Percentiles rank a stretch among this genome's conserved stretches.
Evolutionary conservation across 2,113 vertebrate species (phyloP).

Genomic region (Neolamprologus variostigma): DNA sequence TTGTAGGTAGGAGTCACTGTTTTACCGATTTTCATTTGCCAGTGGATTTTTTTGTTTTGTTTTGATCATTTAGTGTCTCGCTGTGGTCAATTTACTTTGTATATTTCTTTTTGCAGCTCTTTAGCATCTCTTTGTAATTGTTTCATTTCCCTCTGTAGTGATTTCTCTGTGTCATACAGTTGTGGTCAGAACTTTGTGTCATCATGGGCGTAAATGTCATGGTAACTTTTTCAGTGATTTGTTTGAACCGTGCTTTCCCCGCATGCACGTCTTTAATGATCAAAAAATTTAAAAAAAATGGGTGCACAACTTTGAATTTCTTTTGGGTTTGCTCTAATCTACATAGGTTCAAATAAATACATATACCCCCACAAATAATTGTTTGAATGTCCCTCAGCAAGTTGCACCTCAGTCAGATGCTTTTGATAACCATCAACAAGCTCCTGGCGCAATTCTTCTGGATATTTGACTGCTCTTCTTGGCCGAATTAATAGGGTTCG

Average conservation of each 20-base stretch:
- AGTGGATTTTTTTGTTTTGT: not conserved
- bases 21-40: not conserved
- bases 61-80: not conserved
- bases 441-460: not conserved
- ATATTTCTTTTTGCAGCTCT: not conserved
- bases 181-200: not conserved
- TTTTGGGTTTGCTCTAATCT: not conserved
- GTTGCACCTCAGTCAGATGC: not conserved
- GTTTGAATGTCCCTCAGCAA: not conserved
- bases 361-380: not conserved
- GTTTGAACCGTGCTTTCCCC: not conserved
- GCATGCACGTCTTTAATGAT: not conserved
- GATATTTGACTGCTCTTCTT: not conserved
- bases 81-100: not conserved
- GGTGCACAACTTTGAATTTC: not conserved
- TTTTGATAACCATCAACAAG: not conserved
- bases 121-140: not conserved
- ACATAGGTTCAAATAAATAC: not conserved
- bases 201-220: not conserved
- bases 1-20: not conserved
- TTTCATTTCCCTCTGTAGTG: not conserved
- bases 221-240: not conserved
- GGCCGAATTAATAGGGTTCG: not conserved
- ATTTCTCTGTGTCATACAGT: not conserved
- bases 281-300: not conserved